Evolutionary conservation across 2,888 invertebrate genomes (phyloP), one percentile per base, ranked within the genome.

Genomic region (Heliconius ismenius): DNA sequence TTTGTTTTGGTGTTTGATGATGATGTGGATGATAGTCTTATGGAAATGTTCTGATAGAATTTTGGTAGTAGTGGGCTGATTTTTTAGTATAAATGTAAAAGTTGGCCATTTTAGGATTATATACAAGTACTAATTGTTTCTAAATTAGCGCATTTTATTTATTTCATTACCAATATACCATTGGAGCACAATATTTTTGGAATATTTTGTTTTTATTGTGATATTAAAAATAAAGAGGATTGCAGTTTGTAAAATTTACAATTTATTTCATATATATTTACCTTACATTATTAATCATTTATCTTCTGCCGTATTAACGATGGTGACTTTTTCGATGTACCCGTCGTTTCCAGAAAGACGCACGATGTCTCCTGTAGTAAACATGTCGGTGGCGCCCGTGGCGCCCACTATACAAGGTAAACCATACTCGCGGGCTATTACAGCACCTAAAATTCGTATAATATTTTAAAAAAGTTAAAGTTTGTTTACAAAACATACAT

Each of bases 371-470:
- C 97, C 97, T n/a, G 97, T 96, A 82, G 93, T 92, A 84, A 97
- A 96, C 13, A 95, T 82, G 81, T 94, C 92, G 0, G 97, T 97
- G 0, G 96, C 97, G 78, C 95, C 92, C 32, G 93, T 89, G 0
- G 96, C 96, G 60, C 97, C 97, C n/a, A 98, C 96, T 49, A 98
- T 95, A 85, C 97, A 97, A 0, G 98, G 98, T 62, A 98, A 87
- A 0, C 97, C 97, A 87, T 97, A 98, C 89, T 98, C 98, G 79
- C 97, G 93, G 1, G 97, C 97, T 65, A 97, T 96, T 0, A 97
- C 97, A 58, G 97, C 97, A 72, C 97, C 97, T 97, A 36, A n/a
- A n/a, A 54, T 18, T 21, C 18, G 43, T 49, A 18, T 18, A 49
- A n/a, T n/a, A 54, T 54, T 21, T 21, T 7, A 54, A 54, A 54